Base-by-base conservation (phyloP, 1,140 invertebrate genomes). In the Coelopa frigida region DNA sequence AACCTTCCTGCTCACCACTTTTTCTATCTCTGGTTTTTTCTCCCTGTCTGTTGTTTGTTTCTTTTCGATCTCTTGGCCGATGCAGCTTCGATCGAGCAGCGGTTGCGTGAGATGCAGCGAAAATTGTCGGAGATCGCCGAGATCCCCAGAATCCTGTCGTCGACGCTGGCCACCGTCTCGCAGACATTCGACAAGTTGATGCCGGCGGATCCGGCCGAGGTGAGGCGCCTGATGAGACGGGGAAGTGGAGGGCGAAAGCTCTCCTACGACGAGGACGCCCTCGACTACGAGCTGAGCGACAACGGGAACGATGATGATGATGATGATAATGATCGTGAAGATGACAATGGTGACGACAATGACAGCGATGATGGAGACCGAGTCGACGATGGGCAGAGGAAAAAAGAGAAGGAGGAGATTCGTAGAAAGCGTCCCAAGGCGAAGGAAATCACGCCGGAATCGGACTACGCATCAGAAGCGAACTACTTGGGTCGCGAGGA, bases 401-500 rank as follows among this genome's bases (percentile, higher is more conserved):
- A 22, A 32, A 22, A 8, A 4, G 41, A 33, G n/a, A 10, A 22
- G 2, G 27, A 17, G 5, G 24, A 32, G 22, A 18, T 32, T 11
- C 26, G 27, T 26, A 44, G 40, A 52, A 21, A 20, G 52, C 41
- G 39, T 8, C 41, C 21, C 8, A 48, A 46, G 23, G 40, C 44
- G 42, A 49, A 35, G 53, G 63, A 67, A 53, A 42, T 54, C 11
- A 67, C 63, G 36, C 63, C 63, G 27, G 63, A 67, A 63, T 67
- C 63, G 48, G 63, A 67, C 58, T 67, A 67, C 59, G 63, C 60
- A 54, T 67, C 63, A 49, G 62, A 66, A 66, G 57, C 50, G 51
- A 66, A 66, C 63, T 65, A 62, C 44, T 51, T 4, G 24, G 22
- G 6, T 37, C 18, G 24, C 12, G 33, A 40, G 8, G 21, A 5